Percentiles rank a stretch among this genome's conserved stretches.
Conservation (phyloP, 2,888 invertebrate species). For the Ferrisia virgata region DNA sequence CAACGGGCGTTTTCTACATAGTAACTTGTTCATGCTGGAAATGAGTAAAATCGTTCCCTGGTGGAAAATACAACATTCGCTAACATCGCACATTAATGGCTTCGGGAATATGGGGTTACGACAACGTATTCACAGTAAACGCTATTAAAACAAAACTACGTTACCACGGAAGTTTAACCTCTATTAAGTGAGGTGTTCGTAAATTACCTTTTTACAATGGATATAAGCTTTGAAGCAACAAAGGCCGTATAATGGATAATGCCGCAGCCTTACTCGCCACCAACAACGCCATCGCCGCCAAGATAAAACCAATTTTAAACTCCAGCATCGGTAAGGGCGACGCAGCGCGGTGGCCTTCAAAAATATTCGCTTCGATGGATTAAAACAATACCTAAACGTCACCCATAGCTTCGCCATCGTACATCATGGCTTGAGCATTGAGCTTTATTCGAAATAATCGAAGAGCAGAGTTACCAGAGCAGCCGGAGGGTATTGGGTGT, state of each 20-base stretch:
- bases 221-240: conserved; percentile 16
- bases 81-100: conserved; percentile 31
- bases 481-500: neutral
- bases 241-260: conserved; percentile 15
- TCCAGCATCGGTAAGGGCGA: neutral
- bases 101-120: conserved; percentile 26
- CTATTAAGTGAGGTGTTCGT: conserved; percentile 33
- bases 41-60: conserved; percentile 24
- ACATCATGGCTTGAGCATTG: no score
- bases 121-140: conserved; percentile 18
- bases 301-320: neutral
- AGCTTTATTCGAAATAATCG: neutral
- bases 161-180: conserved; percentile 31
- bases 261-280: neutral
- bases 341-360: neutral
- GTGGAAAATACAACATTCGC: conserved; percentile 23
- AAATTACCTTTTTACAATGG: conserved; percentile 31
- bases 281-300: neutral
- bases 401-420: neutral
- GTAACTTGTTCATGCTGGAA: conserved; percentile 1
- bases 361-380: conserved; percentile 12
- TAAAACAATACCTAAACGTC: conserved; percentile 8
- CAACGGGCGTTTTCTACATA: conserved; percentile 16
- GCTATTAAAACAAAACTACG: conserved; percentile 32
- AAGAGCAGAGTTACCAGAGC: no score